A percentile compares a stretch with the other conserved stretches of the same genome.
These are phyloP conservation scores for Rafetus swinhoei DNA, from an alignment of 2,113 vertebrate species.

Conservation along the genomic window DNA sequence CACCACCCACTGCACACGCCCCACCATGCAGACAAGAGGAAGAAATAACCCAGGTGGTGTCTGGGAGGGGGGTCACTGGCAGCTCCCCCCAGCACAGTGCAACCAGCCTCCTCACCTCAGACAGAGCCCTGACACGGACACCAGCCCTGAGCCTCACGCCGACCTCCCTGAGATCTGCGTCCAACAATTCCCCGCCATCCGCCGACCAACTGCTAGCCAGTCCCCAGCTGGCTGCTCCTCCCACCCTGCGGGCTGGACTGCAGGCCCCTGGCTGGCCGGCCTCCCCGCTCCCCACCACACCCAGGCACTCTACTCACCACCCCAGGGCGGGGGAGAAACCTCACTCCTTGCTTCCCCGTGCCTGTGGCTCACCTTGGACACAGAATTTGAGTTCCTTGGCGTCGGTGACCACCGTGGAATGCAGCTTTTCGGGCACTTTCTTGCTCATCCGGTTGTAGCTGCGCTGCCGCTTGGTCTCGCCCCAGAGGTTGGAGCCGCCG, in stretches of 20 bases:
- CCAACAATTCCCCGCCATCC: not conserved
- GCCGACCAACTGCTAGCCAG: not conserved
- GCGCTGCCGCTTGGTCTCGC: conserved; percentile 90
- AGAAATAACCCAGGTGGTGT: not conserved
- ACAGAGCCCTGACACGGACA: not conserved
- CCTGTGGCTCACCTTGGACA: conserved; percentile 86
- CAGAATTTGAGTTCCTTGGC: conserved; percentile 95
- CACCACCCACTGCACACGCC: not conserved
- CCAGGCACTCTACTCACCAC: not conserved
- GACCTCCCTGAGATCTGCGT: not conserved
- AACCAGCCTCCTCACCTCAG: not conserved
- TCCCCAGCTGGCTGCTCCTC: not conserved
- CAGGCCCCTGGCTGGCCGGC: not conserved
- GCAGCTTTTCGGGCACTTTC: conserved; percentile 81
- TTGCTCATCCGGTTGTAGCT: conserved; percentile 90
- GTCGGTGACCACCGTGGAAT: conserved; percentile 82
- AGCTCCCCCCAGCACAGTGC: not conserved
- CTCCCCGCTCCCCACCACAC: not conserved
- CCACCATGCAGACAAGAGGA: not conserved
- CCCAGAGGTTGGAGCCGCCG: conserved; percentile 96
- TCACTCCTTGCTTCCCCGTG: not conserved
- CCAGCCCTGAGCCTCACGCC: not conserved
- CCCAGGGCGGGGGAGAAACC: no score
- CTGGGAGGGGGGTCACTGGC: not conserved
- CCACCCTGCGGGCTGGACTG: not conserved